Evolutionary conservation across 2,797 vertebrate genomes (phyloP), one percentile per base, ranked within the genome.

Genomic region (Phalloptychus januarius): DNA sequence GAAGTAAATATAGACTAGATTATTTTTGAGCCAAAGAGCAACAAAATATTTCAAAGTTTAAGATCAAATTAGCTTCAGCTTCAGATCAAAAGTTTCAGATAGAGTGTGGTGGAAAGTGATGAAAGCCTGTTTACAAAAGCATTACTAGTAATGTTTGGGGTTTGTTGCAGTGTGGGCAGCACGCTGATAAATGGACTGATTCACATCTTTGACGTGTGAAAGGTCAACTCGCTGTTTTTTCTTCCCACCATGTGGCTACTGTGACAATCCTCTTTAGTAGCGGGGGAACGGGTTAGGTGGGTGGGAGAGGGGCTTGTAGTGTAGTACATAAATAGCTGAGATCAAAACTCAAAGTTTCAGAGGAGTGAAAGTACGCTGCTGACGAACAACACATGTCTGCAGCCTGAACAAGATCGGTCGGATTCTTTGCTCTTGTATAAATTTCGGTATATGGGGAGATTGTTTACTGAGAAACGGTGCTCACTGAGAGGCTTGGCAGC

Each of bases 151-250:
- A n/a, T 72, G 23, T 72, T 79, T 67, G 44, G 82, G 67, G 46
- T 23, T 13, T 76, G 12, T 36, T 79, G n/a, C 73, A 38, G 18
- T 72, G 90, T 86, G 87, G 87, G 45, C 1, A 80, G 81, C 20
- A 0, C 2, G 81, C 82, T 81, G 87, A 86, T 86, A 5, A 75
- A 73, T 1, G 8, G 63, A 80, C 46, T 61, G 7, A 78, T 75
- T 63, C 3, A 46, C 56, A 79, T 54, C 11, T 78, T 31, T 74
- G 20, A 12, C 61, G 42, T 72, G 7, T 71, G 6, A 79, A n/a
- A 72, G 33, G 31, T 86, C 33, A 79, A 67, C 73, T 88, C 75
- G 86, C 18, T 45, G 54, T 91, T 93, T 93, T 91, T 90, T 46
- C 33, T 83, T 63, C 46, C 71, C 72, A 65, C 25, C 13, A 0